Base-by-base conservation (phyloP, 2,113 vertebrate species). In the Mobula birostris region DNA sequence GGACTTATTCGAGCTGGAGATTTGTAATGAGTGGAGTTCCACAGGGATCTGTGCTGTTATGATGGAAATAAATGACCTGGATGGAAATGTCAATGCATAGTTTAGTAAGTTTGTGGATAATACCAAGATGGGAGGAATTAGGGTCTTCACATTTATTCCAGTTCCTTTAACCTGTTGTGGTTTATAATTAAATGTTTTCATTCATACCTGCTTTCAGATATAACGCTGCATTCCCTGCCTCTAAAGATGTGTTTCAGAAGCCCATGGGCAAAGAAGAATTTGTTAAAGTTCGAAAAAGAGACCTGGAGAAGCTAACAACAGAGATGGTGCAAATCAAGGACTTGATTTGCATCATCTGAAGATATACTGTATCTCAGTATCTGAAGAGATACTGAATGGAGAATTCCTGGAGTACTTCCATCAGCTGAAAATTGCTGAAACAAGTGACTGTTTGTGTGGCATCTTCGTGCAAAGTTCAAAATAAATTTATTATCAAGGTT, bases 281-380 rank as follows among this genome's bases (percentile, higher is more conserved):
- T 63, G 97, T 99, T 61, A 95, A 94, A 95, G 96, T 99, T 72
- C 97, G 96, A 91, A 98, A 97, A 95, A 96, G 96, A 94, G 98
- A 98, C 94, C 95, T 99, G 94, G 98, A 99, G 68, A 98, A 97
- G 78, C 95, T 99, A 94, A 98, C 97, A 9, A 98, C 98, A 0
- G 98, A 99, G 95, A 98, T 99, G 94, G 99, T 99, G 98, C 98
- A 99, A 92, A 96, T 99, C 70, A 96, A 97, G 85, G 98, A 99
- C 94, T 98, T 99, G 95, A 95, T 99, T 95, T 98, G 98, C 82
- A 96, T 36, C 36, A 36, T 36, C 36, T 36, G 36, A 36, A 36
- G 36, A 36, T 36, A 36, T 36, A 36, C 36, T 36, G 36, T 36
- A 36, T 36, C 36, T 36, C 36, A 36, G 36, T 36, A 36, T 36